Evolutionary conservation across 2,113 vertebrate species (phyloP), one percentile per base, ranked within the genome.

Genomic region (Dascyllus trimaculatus): DNA sequence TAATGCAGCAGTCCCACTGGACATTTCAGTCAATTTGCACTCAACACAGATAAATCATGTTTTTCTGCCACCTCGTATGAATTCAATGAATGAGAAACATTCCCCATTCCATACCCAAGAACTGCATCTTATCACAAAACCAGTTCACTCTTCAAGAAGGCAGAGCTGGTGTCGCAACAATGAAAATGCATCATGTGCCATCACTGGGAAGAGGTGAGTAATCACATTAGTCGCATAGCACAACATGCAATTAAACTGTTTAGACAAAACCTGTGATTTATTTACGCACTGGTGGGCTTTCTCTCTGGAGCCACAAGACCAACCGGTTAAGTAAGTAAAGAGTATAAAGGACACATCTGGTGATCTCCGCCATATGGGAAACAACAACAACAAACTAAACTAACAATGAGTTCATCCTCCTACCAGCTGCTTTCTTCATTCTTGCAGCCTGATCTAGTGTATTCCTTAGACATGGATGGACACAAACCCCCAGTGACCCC

Each of bases 1-100:
- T 61, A 67, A 65, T 21, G 19, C 48, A 72, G 29, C 14, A 65
- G 32, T 32, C 14, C 22, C 21, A 24, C 18, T 43, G 6, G 57
- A 26, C 59, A 63, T 58, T 68, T 70, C 48, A 71, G 53, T 78
- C 32, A 67, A 48, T 75, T 58, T 21, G 0, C 60, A 51, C 51
- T 64, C 43, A 56, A 46, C 21, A 52, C 6, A n/a, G 32, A 25
- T 38, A 35, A 32, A 35, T n/a, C 43, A n/a, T 43, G 19, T 14
- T 45, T 56, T 62, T 24, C n/a, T 56, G 17, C 0, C 14, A 29
- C 21, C 48, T 70, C 14, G 45, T 26, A 38, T 40, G 0, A 62
- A 11, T 11, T 53, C 14, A 17, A 15, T 17, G 14, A 25, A 21
- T 56, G 9, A 13, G 10, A 58, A 57, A 38, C 35, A 24, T 35